Evolutionary conservation across 2,113 vertebrate genomes (phyloP).

Genomic region (Sclerurus mexicanus): DNA sequence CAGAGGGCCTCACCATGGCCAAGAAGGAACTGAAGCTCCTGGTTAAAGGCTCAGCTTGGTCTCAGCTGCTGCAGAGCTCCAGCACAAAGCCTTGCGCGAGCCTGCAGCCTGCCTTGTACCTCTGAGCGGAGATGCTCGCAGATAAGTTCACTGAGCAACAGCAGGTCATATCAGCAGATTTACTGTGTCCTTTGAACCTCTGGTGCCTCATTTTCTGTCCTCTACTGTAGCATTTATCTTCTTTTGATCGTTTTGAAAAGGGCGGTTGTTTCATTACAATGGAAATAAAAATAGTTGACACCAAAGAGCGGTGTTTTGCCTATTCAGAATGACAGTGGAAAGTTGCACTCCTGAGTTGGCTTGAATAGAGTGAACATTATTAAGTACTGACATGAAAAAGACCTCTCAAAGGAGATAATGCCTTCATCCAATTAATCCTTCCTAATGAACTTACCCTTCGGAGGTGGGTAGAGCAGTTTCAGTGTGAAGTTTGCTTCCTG

Average conservation of each 20-base stretch:
- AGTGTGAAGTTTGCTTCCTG: slow-evolving; percentile 23
- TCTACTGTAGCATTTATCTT: background rate
- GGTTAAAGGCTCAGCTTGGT: background rate
- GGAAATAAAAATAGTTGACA: slow-evolving; percentile 41
- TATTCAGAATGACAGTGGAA: background rate
- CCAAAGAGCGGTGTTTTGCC: background rate
- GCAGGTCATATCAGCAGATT: background rate
- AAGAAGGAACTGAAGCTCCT: background rate
- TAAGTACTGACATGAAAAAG: slow-evolving; percentile 31
- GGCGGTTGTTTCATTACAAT: background rate
- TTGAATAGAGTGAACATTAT: background rate
- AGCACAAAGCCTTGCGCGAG: background rate
- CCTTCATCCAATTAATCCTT: slow-evolving; percentile 47
- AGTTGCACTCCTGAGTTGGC: background rate
- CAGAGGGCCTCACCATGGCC: background rate
- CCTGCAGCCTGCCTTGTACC: background rate
- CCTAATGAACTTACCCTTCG: slow-evolving; percentile 27
- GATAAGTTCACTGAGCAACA: background rate
- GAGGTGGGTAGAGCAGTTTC: slow-evolving; percentile 14
- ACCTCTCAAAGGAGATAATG: slow-evolving; percentile 8
- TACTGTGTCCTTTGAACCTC: background rate
- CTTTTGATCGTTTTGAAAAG: background rate
- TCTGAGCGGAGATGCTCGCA: background rate
- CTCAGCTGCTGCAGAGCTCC: background rate
- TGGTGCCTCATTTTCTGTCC: background rate